A percentile compares a stretch with the other conserved stretches of the same genome.
Evolutionary conservation across 2,888 invertebrate genomes (phyloP).

Genomic region (Agrochola macilenta): DNA sequence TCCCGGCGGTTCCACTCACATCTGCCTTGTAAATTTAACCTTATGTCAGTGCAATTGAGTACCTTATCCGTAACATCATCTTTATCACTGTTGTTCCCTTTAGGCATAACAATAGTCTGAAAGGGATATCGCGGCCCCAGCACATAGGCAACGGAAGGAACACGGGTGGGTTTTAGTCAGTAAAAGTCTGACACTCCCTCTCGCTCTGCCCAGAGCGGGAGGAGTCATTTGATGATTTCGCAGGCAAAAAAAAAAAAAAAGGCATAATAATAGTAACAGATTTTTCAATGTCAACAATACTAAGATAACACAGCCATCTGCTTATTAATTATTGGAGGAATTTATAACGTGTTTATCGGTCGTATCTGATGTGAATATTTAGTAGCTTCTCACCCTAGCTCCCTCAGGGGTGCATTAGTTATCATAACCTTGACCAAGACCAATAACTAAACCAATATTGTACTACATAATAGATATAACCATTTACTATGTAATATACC

Average conservation of each 20-base stretch:
- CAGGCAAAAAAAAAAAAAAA: too few relatives aligned
- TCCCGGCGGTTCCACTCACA: neutral
- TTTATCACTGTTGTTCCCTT: neutral
- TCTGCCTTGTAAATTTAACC: neutral
- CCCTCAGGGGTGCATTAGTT: conserved; percentile 11
- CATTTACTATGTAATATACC: too few relatives aligned
- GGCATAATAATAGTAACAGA: neutral
- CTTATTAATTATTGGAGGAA: neutral
- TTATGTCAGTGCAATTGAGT: neutral
- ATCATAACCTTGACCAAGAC: conserved; percentile 1
- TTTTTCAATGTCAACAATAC: neutral
- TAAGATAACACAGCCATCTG: neutral
- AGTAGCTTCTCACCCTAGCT: conserved; percentile 19
- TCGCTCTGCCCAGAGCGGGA: too few relatives aligned
- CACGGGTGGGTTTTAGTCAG: too few relatives aligned
- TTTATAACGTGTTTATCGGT: conserved; percentile 17
- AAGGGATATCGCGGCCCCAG: too few relatives aligned
- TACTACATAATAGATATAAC: neutral
- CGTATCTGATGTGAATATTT: conserved; percentile 27
- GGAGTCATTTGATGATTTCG: too few relatives aligned
- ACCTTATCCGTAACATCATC: neutral
- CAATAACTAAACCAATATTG: neutral
- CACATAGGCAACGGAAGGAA: too few relatives aligned
- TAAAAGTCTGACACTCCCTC: too few relatives aligned
- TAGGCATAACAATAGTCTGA: neutral